phyloP scores from a whole-genome alignment of 2,888 invertebrate species.

The Epirrhoe tristata region DNA sequence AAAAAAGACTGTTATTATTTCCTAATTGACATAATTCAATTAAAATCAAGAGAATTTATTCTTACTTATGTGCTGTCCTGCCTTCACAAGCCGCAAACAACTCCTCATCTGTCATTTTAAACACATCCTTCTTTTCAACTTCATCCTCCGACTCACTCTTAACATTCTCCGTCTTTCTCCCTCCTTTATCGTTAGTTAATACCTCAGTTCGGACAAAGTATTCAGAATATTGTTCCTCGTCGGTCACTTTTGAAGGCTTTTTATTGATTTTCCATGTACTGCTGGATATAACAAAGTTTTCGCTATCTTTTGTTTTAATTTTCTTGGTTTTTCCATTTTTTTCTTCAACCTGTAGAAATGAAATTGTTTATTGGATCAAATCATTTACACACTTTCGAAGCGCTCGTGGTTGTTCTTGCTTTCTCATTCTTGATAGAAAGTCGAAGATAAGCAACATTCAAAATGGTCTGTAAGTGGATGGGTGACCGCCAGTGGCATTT shows the following conservation, averaged over 20 bases:
- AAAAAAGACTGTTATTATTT: too few relatives aligned
- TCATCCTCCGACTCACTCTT: constrained; percentile 62
- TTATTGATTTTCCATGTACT: constrained; percentile 72
- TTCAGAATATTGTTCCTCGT: constrained; percentile 65
- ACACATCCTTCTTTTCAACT: constrained; percentile 53
- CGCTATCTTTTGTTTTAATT: constrained; percentile 67
- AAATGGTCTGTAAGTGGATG: too few relatives aligned
- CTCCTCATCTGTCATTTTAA: constrained; percentile 90
- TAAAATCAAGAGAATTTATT: constrained; percentile 18
- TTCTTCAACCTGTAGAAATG: constrained; percentile 63
- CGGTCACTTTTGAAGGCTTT: constrained; percentile 50
- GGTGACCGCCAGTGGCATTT: too few relatives aligned
- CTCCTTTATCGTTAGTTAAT: constrained; percentile 59
- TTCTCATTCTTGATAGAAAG: too few relatives aligned
- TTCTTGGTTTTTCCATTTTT: constrained; percentile 75
- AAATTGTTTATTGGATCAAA: background rate
- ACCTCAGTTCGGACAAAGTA: constrained; percentile 73
- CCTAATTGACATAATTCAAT: too few relatives aligned
- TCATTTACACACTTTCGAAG: too few relatives aligned
- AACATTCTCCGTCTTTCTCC: constrained; percentile 60
- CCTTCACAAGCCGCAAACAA: constrained; percentile 92
- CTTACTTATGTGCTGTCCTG: constrained; percentile 93
- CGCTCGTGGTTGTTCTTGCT: too few relatives aligned
- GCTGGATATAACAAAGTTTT: constrained; percentile 71
- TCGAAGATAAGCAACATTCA: too few relatives aligned